Percentiles rank a stretch among this genome's conserved stretches.
Evolutionary conservation across 2,797 vertebrate genomes (phyloP).

Genomic region (Mycteria americana): DNA sequence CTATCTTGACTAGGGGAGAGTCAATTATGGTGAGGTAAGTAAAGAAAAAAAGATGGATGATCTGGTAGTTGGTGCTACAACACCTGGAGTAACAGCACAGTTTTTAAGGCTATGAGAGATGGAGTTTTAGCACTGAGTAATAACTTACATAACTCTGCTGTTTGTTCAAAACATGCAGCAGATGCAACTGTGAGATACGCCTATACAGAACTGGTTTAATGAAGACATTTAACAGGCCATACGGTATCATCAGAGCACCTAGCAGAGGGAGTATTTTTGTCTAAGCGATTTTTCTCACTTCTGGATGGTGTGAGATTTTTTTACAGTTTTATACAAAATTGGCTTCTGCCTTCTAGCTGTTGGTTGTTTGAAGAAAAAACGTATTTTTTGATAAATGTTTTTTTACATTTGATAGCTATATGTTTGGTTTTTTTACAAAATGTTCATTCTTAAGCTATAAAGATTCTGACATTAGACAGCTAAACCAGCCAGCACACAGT

Average conservation of each 20-base stretch:
- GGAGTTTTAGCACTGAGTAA: background rate
- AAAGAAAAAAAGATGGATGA: conserved; percentile 37
- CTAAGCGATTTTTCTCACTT: background rate
- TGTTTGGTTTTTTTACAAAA: background rate
- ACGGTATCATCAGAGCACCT: background rate
- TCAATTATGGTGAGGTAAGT: conserved; percentile 66
- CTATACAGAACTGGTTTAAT: background rate
- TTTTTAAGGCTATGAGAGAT: background rate
- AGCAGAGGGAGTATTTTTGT: background rate
- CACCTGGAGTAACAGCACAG: background rate
- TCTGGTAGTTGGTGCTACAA: conserved; percentile 3
- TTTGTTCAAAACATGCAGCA: conserved; percentile 1
- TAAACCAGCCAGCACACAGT: background rate
- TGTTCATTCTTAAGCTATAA: background rate
- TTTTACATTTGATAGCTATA: background rate
- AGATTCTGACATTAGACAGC: background rate
- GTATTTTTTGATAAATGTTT: background rate
- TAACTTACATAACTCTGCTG: background rate
- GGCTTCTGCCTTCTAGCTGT: background rate
- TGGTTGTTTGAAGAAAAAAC: background rate
- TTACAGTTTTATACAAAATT: background rate
- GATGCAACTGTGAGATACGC: background rate
- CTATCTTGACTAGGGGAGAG: conserved; percentile 58
- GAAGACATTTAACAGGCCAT: background rate
- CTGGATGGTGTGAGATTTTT: background rate